Conservation (phyloP, 2,113 vertebrate species). For the Australoheros scitulus region DNA sequence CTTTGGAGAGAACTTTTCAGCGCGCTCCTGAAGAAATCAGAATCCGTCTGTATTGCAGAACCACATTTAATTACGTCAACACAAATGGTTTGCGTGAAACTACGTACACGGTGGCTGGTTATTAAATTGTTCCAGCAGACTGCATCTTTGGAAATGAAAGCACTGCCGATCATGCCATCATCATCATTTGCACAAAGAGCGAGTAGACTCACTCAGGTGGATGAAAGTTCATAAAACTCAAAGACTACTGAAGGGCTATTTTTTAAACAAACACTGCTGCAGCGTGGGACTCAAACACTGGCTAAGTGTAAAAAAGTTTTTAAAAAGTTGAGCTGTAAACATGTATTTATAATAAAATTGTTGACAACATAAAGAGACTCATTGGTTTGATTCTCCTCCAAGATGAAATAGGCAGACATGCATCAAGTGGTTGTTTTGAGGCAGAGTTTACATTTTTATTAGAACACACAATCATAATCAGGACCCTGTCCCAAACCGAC, state of each 20-base stretch:
- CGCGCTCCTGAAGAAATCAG: conserved; percentile 20
- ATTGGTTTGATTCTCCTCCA: neutral
- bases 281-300: conserved; percentile 9
- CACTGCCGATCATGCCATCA: conserved; percentile 42
- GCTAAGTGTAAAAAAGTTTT: conserved; percentile 15
- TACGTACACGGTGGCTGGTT: neutral
- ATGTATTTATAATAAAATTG: conserved; percentile 74
- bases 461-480: conserved; percentile 41
- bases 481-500: neutral
- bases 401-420: neutral
- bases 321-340: conserved; percentile 25
- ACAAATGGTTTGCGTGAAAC: conserved; percentile 24
- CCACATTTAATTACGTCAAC: conserved; percentile 40
- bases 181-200: conserved; percentile 27
- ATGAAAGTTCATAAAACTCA: conserved; percentile 3
- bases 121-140: neutral
- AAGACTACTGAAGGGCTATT: conserved; percentile 58
- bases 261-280: conserved; percentile 32
- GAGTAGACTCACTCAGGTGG: conserved; percentile 8
- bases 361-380: neutral
- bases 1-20: conserved; percentile 28
- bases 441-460: conserved; percentile 61
- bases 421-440: conserved; percentile 3
- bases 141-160: conserved; percentile 37
- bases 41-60: conserved; percentile 12